phyloP scores from a whole-genome alignment of 2,888 invertebrate genomes.

The Sinelater perroti region DNA sequence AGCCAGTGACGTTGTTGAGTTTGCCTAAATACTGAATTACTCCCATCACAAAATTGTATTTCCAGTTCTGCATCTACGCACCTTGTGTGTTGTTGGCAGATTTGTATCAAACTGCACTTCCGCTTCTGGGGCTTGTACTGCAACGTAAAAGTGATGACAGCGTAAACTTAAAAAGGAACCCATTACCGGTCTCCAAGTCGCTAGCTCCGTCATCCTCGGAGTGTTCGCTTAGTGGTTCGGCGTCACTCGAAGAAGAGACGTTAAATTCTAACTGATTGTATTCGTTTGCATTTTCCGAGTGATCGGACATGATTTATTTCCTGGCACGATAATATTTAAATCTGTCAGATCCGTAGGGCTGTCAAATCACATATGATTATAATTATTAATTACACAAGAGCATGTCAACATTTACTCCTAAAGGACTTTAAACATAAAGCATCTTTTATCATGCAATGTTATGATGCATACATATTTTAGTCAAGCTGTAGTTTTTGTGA shows the following conservation, averaged over 20 bases:
- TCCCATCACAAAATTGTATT: too few relatives aligned
- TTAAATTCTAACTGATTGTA: not conserved
- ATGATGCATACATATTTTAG: too few relatives aligned
- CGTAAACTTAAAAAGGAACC: not conserved
- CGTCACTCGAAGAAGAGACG: not conserved
- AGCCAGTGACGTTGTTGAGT: constrained; percentile 56
- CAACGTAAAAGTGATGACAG: not conserved
- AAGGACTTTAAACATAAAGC: too few relatives aligned
- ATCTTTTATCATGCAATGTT: too few relatives aligned
- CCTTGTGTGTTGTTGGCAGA: constrained; percentile 57
- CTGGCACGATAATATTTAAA: not conserved
- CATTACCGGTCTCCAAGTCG: constrained; percentile 11
- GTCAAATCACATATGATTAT: constrained; percentile 8
- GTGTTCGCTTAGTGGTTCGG: not conserved
- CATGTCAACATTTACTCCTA: too few relatives aligned
- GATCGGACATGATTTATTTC: constrained; percentile 19
- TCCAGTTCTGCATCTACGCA: constrained; percentile 43
- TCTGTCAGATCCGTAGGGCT: not conserved
- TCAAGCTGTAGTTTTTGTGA: too few relatives aligned
- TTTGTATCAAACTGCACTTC: constrained; percentile 53
- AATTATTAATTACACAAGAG: too few relatives aligned
- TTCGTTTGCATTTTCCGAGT: constrained; percentile 16
- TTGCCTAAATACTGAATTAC: constrained; percentile 56
- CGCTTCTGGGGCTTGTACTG: not conserved
- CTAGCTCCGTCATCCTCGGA: not conserved